These are phyloP conservation scores for Sarcophaga bullata DNA, from an alignment of 1,140 invertebrate genomes.

Conservation along the genomic window DNA sequence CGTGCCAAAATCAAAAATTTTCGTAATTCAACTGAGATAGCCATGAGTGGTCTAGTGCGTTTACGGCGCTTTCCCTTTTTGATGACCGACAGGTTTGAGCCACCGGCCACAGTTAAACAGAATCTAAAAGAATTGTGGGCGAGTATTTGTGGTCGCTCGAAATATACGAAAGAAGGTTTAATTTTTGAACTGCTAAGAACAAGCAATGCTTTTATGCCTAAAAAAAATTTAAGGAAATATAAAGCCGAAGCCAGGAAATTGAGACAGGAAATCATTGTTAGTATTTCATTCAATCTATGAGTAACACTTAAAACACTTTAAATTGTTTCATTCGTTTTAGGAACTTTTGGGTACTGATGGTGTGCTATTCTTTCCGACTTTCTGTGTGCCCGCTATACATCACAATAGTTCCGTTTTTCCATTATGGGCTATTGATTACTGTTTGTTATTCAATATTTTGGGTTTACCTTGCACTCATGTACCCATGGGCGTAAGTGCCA, in stretches of 20 bases:
- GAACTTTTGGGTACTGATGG: conserved; percentile 71
- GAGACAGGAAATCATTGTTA: conserved; percentile 51
- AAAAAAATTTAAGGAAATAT: conserved; percentile 46
- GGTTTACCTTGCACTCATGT: conserved; percentile 81
- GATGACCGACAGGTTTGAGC: conserved; percentile 33
- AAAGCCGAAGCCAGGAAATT: conserved; percentile 43
- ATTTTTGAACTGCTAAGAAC: conserved; percentile 56
- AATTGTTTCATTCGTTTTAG: conserved; percentile 61
- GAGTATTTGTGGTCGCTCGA: conserved; percentile 47
- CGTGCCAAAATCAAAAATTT: conserved; percentile 47
- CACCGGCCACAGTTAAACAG: neutral
- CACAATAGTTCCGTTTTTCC: conserved; percentile 71
- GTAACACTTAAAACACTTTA: neutral
- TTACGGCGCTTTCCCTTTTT: conserved; percentile 49
- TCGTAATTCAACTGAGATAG: conserved; percentile 53
- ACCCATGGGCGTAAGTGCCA: conserved; percentile 72
- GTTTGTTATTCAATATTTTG: conserved; percentile 79
- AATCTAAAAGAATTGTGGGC: conserved; percentile 47
- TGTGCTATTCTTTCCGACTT: conserved; percentile 81
- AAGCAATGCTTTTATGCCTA: conserved; percentile 52
- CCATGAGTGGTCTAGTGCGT: conserved; percentile 47
- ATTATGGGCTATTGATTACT: conserved; percentile 74
- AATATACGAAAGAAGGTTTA: conserved; percentile 52
- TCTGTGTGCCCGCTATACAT: conserved; percentile 74
- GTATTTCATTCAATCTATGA: conserved; percentile 39